Conservation (phyloP, 2,888 invertebrate genomes). For the Trisateles emortualis region DNA sequence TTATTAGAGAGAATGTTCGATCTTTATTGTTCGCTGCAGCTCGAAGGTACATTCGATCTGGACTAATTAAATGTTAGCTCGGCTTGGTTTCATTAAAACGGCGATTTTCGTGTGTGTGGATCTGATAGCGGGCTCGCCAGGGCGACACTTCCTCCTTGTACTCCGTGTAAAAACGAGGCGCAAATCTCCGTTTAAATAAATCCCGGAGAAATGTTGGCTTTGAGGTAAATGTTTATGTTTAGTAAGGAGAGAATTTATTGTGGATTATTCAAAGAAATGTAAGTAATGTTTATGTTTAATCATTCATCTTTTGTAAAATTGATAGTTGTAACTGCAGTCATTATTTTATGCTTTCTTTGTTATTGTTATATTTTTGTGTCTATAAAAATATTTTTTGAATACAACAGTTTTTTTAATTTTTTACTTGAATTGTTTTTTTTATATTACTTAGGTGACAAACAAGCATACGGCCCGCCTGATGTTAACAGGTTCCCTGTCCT, state of each 20-base stretch:
- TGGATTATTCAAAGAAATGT: neutral
- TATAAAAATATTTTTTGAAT: no score
- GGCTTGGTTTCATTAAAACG: conserved; percentile 74
- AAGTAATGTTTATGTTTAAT: neutral
- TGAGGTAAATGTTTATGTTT: conserved; percentile 32
- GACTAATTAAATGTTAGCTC: conserved; percentile 78
- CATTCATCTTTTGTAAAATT: no score
- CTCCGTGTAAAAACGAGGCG: conserved; percentile 43
- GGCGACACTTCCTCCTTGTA: conserved; percentile 55
- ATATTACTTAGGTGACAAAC: no score
- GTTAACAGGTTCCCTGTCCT: no score
- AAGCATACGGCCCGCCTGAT: no score
- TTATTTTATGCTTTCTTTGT: no score
- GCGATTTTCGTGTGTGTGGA: conserved; percentile 82
- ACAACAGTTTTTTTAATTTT: no score
- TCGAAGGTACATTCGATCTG: conserved; percentile 69
- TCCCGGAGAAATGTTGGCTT: conserved; percentile 25
- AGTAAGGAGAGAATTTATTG: conserved; percentile 9
- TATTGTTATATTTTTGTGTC: no score
- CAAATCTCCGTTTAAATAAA: conserved; percentile 47
- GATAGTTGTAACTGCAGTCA: no score
- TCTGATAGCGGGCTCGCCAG: conserved; percentile 66
- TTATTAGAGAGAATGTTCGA: conserved; percentile 81
- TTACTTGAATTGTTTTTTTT: no score
- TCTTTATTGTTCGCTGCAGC: conserved; percentile 81